Conservation (phyloP, 2,797 vertebrate genomes). For the Nyctalus aviator region DNA sequence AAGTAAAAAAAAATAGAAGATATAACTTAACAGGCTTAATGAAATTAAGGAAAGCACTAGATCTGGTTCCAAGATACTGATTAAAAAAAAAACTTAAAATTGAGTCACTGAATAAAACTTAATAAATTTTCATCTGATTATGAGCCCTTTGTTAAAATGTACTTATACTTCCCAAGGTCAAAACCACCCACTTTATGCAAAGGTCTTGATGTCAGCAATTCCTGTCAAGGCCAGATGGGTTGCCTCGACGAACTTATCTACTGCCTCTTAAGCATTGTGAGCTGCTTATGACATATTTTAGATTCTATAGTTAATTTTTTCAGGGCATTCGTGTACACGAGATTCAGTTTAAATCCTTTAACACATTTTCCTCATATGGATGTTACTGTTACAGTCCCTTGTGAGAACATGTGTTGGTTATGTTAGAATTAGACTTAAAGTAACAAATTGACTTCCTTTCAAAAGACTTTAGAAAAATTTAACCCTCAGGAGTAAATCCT, state of each 20-base stretch:
- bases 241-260: conserved; percentile 3
- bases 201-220: conserved; percentile 30
- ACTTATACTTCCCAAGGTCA: conserved; percentile 64
- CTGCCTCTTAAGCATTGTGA: background rate
- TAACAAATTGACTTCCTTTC: conserved; percentile 69
- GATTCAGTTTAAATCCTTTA: conserved; percentile 76
- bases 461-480: conserved; percentile 63
- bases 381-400: conserved; percentile 62
- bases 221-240: conserved; percentile 3
- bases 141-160: conserved; percentile 59
- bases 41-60: conserved; percentile 69
- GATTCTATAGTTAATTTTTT: conserved; percentile 63
- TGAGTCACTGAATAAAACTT: conserved; percentile 68
- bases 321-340: conserved; percentile 15
- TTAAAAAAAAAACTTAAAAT: conserved; percentile 67
- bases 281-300: conserved; percentile 43
- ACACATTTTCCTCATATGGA: conserved; percentile 65
- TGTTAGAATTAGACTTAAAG: conserved; percentile 71
- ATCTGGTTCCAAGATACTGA: conserved; percentile 60
- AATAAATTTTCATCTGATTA: conserved; percentile 69
- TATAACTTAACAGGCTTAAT: conserved; percentile 60
- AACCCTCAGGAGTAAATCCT: conserved; percentile 64
- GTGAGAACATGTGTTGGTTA: conserved; percentile 75
- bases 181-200: conserved; percentile 65
- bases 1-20: conserved; percentile 27